Conservation (phyloP, 1,140 invertebrate genomes). For the Diachasmimorpha longicaudata region DNA sequence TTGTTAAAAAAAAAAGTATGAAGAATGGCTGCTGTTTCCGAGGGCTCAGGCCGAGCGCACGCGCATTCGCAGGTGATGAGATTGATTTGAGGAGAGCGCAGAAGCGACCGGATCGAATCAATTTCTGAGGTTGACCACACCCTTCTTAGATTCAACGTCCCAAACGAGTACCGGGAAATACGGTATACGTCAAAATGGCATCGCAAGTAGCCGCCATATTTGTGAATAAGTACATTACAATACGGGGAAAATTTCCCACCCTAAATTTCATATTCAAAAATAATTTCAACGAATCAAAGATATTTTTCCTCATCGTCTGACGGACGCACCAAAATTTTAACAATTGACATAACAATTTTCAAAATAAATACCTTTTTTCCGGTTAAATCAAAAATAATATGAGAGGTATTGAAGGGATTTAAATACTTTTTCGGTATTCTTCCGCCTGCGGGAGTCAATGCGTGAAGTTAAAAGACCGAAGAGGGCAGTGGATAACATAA, state of each 20-base stretch:
- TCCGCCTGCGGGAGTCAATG: background rate
- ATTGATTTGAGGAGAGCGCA: background rate
- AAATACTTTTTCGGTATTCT: background rate
- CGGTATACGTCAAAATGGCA: constrained; percentile 21
- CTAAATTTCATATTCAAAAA: too few relatives aligned
- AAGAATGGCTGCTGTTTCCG: background rate
- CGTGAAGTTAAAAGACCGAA: background rate
- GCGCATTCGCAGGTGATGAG: background rate
- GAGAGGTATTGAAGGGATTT: background rate
- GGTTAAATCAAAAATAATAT: background rate
- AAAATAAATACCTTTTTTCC: background rate
- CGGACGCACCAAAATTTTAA: too few relatives aligned
- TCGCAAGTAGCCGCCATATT: background rate
- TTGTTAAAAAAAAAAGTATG: background rate
- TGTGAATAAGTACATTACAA: too few relatives aligned
- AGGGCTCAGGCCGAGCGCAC: background rate
- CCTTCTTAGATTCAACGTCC: constrained; percentile 17
- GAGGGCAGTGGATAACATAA: background rate
- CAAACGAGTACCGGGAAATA: background rate
- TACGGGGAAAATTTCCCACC: too few relatives aligned
- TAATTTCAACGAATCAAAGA: too few relatives aligned
- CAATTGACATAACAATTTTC: background rate
- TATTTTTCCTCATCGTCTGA: too few relatives aligned
- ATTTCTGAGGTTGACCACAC: constrained; percentile 22
- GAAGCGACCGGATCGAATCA: constrained; percentile 23